Conservation (phyloP, 1,140 invertebrate species). For the Macrosteles quadrilineatus region DNA sequence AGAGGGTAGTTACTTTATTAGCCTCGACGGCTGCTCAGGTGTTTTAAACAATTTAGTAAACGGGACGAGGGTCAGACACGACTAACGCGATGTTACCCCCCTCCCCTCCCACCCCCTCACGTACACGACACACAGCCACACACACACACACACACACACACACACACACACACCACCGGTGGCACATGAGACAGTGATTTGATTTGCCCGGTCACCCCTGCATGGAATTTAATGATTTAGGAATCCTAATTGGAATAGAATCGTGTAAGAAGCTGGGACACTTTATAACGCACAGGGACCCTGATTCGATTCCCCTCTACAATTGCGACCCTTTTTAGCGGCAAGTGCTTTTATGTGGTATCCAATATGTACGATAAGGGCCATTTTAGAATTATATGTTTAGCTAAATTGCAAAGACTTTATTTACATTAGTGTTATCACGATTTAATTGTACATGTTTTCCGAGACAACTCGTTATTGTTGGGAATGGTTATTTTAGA, state of each 20-base stretch:
- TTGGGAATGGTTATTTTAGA: no score
- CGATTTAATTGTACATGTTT: no score
- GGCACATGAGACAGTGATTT: slow-evolving; percentile 1
- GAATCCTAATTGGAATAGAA: slow-evolving; percentile 35
- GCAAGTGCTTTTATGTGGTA: slow-evolving; percentile 14
- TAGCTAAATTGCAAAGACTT: no score
- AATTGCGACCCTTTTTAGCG: slow-evolving; percentile 9
- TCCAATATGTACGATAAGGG: not conserved
- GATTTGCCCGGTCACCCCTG: slow-evolving; percentile 12
- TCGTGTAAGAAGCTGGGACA: slow-evolving; percentile 33
- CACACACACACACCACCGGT: not conserved
- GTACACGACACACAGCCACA: not conserved
- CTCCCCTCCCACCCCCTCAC: not conserved
- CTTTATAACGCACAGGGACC: slow-evolving; percentile 32
- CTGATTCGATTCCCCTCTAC: slow-evolving; percentile 30
- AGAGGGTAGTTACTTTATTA: slow-evolving; percentile 4
- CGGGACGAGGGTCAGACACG: not conserved
- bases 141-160: no score
- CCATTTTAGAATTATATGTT: not conserved
- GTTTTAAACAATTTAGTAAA: slow-evolving; percentile 9
- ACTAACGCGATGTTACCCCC: not conserved
- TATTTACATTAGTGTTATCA: no score
- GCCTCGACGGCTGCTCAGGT: slow-evolving; percentile 1
- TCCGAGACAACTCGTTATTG: no score
- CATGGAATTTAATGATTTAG: slow-evolving; percentile 35